Evolutionary conservation across 2,888 invertebrate species (phyloP), one percentile per base, ranked within the genome.

Genomic region (Mimas tiliae): DNA sequence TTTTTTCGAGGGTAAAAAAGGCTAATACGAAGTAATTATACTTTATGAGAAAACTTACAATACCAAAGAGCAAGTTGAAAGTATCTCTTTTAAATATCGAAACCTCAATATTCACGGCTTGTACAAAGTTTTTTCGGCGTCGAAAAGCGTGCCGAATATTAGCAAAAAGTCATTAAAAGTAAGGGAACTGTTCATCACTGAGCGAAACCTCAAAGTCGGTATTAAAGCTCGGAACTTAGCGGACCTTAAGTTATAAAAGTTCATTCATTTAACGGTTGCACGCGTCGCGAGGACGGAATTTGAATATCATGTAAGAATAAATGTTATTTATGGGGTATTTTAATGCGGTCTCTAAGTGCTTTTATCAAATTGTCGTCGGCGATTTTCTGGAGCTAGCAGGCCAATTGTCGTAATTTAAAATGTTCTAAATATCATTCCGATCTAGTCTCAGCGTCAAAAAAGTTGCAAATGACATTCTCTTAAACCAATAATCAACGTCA

Each of bases 161-260:
- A 92, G 91, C 92, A 88, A 90, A 93, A 93, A 93, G 93, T 93
- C 92, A 93, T 93, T 93, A 93, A 93, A 93, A 93, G 90, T 93
- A 86, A 90, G 89, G 87, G 84, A 78, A 88, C 84, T 90, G 90
- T 92, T 92, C 92, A 92, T 92, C 92, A 92, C 81, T 80, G 67
- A 45, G 76, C 67, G 79, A 81, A 79, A 82, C 85, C 85, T 90
- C 90, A 90, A 91, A 91, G 90, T 88, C 88, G 85, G 89, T 86
- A 89, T 90, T 89, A 91, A 86, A 88, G 79, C 78, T 78, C 27
- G 19, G 80, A 85, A 89, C 82, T 88, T 82, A 81, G 79, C 74
- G 77, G 84, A 81, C 86, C 91, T 83, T 89, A 89, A 91, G 81
- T 92, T 91, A 90, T 86, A 91, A 93, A 93, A 93, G 91, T 93